Base-by-base conservation (phyloP, 2,113 vertebrate species). In the Bubo blakistoni region DNA sequence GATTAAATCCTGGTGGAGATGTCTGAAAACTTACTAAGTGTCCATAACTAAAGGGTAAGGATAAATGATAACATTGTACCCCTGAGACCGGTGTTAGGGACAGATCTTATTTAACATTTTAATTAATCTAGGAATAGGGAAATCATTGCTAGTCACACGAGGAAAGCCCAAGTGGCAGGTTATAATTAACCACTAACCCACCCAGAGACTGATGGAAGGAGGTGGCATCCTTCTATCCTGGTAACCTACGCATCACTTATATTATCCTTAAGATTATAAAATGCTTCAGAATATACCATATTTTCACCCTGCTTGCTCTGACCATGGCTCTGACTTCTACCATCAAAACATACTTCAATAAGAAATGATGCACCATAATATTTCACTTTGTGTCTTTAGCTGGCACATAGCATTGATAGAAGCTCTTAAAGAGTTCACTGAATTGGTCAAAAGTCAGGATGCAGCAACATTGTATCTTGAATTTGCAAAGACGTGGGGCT, bases 151-250 rank as follows among this genome's bases (percentile, higher is more conserved):
- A 85, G 78, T 88, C 90, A 61, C 78, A 86, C 2, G 16, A 72
- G 87, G 79, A 95, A 96, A 94, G 76, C 92, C 87, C 94, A 94
- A 96, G 87, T 70, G 92, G 90, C 92, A 86, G 70, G 85, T 83
- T 95, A 94, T 95, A 97, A 96, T 96, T 97, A 96, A 92, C 90
- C 87, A 95, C 78, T 77, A 95, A 93, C 93, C 54, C 79, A 86
- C 46, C 20, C 20, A 77, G 84, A 80, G 49, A 80, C 61, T 26
- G 22, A 94, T 16, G 40, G 49, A 36, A 96, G 57, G 65, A 92
- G 34, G 34, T 6, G 5, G 36, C 29, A 93, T 32, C 62, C 54
- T 90, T 80, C 26, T 32, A 16, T 51, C 27, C 49, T 51, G 42
- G 36, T 76, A 80, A 95, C 49, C 54, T 57, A 85, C 58, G 49